Percentiles rank a stretch among this genome's conserved stretches.
Evolutionary conservation across 2,888 invertebrate genomes (phyloP).

Genomic region (Dicranocentrus wangi): DNA sequence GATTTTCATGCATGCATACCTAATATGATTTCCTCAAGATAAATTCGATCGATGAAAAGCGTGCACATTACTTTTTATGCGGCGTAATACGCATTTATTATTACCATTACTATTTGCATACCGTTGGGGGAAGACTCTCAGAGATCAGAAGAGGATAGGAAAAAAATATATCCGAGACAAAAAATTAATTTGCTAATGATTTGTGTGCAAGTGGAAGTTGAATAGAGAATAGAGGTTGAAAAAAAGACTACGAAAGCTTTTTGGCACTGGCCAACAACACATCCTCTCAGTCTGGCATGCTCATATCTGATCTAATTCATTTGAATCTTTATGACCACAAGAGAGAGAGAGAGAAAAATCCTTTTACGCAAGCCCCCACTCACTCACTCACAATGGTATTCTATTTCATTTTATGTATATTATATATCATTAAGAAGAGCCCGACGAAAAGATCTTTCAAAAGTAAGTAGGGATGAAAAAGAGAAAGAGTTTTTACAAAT

Average conservation of each 20-base stretch:
- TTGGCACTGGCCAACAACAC: conserved; percentile 39
- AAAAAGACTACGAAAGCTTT: too few species aligned
- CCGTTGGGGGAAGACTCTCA: not conserved
- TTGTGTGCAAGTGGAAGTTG: conserved; percentile 28
- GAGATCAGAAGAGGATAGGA: not conserved
- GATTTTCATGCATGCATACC: not conserved
- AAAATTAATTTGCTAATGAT: conserved; percentile 61
- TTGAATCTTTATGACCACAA: conserved; percentile 16
- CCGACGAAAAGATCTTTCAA: too few species aligned
- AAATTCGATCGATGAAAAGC: conserved; percentile 61
- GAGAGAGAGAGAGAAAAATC: too few species aligned
- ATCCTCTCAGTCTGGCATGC: not conserved
- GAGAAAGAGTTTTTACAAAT: not conserved
- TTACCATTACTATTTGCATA: conserved; percentile 4
- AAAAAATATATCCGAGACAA: not conserved
- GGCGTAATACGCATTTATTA: conserved; percentile 2
- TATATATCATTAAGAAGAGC: not conserved
- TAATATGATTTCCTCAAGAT: conserved; percentile 10
- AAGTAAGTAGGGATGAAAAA: too few species aligned
- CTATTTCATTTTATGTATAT: conserved; percentile 7
- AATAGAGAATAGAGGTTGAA: not conserved
- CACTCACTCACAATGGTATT: not conserved
- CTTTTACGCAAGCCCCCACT: not conserved
- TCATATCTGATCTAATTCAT: conserved; percentile 28
- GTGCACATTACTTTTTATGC: conserved; percentile 56